phyloP scores from a whole-genome alignment of 2,113 vertebrate species.

The Noturus placidus region DNA sequence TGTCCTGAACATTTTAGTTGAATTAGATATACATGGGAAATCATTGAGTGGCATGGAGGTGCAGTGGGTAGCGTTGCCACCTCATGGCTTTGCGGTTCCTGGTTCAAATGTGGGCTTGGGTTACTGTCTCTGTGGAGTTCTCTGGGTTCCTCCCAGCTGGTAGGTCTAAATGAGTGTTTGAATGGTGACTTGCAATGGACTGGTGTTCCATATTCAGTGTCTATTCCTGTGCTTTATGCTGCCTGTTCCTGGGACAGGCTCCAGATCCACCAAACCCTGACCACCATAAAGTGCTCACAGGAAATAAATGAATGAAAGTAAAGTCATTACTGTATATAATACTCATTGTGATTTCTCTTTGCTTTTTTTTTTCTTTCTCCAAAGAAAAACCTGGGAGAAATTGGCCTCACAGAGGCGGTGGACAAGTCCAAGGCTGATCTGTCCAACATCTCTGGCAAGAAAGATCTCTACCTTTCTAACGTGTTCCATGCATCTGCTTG shows the following conservation, averaged over 20 bases:
- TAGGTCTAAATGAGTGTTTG: background rate
- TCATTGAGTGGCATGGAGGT: background rate
- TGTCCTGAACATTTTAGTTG: background rate
- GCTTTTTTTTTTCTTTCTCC: background rate
- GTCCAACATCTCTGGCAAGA: constrained; percentile 96
- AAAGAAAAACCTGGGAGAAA: constrained; percentile 88
- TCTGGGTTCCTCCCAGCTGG: background rate
- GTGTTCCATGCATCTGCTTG: constrained; percentile 88
- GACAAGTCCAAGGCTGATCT: constrained; percentile 95
- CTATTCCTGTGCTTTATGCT: background rate
- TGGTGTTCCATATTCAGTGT: background rate
- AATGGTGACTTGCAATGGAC: background rate
- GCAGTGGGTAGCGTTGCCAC: background rate
- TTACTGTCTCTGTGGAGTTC: background rate
- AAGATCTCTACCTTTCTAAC: constrained; percentile 91
- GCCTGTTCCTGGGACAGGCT: background rate
- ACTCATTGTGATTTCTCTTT: background rate
- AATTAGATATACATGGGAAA: background rate
- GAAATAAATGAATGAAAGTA: background rate
- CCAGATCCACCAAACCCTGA: background rate
- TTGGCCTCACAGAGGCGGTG: constrained; percentile 91
- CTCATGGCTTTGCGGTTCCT: background rate
- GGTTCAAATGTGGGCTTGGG: background rate
- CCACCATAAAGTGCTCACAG: background rate
- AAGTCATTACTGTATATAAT: background rate